Base-by-base conservation (phyloP, 2,113 vertebrate genomes). In the Thermophis baileyi region DNA sequence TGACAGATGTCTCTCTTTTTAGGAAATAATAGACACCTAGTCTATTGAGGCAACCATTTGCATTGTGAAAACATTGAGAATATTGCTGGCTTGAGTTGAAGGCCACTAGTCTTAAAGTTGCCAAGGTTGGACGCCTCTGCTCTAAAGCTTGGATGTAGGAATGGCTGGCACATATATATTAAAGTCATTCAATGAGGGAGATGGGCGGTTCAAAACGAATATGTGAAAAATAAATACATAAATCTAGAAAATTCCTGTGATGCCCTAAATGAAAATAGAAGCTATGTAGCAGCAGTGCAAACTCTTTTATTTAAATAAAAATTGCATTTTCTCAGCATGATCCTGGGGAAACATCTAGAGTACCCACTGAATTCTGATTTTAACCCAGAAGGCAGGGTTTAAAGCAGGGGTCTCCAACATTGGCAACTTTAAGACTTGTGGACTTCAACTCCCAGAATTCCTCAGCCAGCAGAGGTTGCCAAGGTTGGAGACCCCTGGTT, bases 231-330 rank as follows among this genome's bases (percentile, higher is more conserved):
- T 57, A 57, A 57, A 57, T 57, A 9, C 55, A 57, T 57, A 57
- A 57, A 57, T 57, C 93, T 54, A 94, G 92, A 89, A 93, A 91
- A 60, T 93, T 90, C 57, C 93, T 94, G 92, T 53, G 95, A 93
- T 86, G 90, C 87, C 88, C 85, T 0, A 1, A 95, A 92, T 74
- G 90, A 89, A 95, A 95, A 91, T 95, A 94, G 87, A 94, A 95
- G 95, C 94, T 96, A 96, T 97, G 94, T 95, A 95, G 96, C 93
- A 94, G 95, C 90, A 94, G 92, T 97, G 86, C 30, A 96, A 94
- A 95, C 69, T 92, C 93, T 88, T 95, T 92, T 22, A 81, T 92
- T 63, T 12, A 1, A 9, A 69, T 16, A 60, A 35, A 10, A 91
- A 18, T 60, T 53, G 57, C 44, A 88, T 88, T 74, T 88, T 89